Base-by-base conservation (phyloP, 2,888 invertebrate genomes). In the Craniophora ligustri region DNA sequence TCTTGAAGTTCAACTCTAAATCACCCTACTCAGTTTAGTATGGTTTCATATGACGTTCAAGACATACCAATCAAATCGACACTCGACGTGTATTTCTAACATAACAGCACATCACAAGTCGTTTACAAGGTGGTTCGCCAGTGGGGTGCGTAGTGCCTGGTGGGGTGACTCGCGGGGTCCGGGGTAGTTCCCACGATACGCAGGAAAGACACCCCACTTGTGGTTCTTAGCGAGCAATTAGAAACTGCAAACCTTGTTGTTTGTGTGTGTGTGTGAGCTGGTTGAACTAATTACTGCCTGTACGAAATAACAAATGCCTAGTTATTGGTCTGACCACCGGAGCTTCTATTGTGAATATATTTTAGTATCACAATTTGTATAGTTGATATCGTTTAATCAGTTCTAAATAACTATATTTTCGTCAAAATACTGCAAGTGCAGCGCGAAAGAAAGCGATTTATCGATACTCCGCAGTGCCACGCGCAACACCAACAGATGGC, bases 151-250 rank as follows among this genome's bases (percentile, higher is more conserved):
- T 58, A 42, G 41, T 39, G 61, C 49, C 48, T 58, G 46, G 41
- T 36, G 16, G 61, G 60, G 62, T 49, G 62, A 38, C 35, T 26
- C 19, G 45, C 49, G 58, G 69, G 78, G 72, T 65, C 35, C 31
- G 36, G 44, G 55, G 44, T 13, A 7, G 66, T 76, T 76, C 76
- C 74, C 76, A 76, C 76, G 76, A 50, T 54, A 39, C 40, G 32
- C 57, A 62, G 54, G 59, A 57, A 57, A 39, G 28, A 47, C 57
- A 47, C 32, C 47, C 54, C 57, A 23, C 38, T 56, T 56, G 53
- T 46, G 47, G 56, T 58, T 67, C 63, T 49, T 46, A 46, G 55
- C 28, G 28, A 51, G 50, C 47, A 57, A 68, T 66, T 66, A 68
- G 36, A 42, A 67, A 63, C 57, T n/a, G 64, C 50, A 14, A 39